phyloP scores from a whole-genome alignment of 2,888 invertebrate genomes.

The Phortica magna region DNA sequence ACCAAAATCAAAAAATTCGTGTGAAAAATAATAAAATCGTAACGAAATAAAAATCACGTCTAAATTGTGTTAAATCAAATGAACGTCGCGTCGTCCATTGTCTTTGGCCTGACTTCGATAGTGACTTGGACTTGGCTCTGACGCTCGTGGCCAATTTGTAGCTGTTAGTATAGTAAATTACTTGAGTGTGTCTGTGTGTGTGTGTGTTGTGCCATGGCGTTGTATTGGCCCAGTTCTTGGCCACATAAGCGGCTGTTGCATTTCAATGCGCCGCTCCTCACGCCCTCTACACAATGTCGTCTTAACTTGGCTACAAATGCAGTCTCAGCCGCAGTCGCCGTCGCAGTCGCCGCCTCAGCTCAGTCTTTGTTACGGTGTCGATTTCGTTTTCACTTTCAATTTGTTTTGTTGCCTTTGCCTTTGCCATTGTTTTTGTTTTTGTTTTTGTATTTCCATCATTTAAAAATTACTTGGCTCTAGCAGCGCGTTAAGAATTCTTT shows the following conservation, averaged over 20 bases:
- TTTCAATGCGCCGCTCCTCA: slow-evolving; percentile 37
- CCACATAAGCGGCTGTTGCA: slow-evolving; percentile 55
- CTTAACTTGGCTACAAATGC: not conserved
- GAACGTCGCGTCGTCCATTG: slow-evolving; percentile 43
- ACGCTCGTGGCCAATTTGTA: slow-evolving; percentile 34
- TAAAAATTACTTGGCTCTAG: slow-evolving; percentile 40
- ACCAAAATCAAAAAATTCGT: slow-evolving; percentile 47
- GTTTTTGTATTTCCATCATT: not conserved
- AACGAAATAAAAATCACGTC: slow-evolving; percentile 37
- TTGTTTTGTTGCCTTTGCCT: slow-evolving; percentile 9
- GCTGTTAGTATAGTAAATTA: slow-evolving; percentile 26
- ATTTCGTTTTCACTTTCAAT: slow-evolving; percentile 56
- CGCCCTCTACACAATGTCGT: not conserved
- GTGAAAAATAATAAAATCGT: slow-evolving; percentile 55
- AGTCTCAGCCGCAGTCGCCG: slow-evolving; percentile 19
- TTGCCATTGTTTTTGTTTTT: slow-evolving; percentile 21
- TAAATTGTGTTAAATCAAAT: slow-evolving; percentile 52
- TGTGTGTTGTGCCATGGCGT: slow-evolving; percentile 7
- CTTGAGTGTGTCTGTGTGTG: not conserved
- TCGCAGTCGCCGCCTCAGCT: slow-evolving; percentile 11
- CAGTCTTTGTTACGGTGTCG: slow-evolving; percentile 30
- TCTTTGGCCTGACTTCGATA: slow-evolving; percentile 5
- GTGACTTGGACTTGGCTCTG: slow-evolving; percentile 17
- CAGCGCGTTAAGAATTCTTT: slow-evolving; percentile 36
- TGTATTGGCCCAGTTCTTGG: slow-evolving; percentile 68